These are phyloP conservation scores for Drosophila santomea DNA, from an alignment of 1,140 invertebrate species.

Conservation along the genomic window DNA sequence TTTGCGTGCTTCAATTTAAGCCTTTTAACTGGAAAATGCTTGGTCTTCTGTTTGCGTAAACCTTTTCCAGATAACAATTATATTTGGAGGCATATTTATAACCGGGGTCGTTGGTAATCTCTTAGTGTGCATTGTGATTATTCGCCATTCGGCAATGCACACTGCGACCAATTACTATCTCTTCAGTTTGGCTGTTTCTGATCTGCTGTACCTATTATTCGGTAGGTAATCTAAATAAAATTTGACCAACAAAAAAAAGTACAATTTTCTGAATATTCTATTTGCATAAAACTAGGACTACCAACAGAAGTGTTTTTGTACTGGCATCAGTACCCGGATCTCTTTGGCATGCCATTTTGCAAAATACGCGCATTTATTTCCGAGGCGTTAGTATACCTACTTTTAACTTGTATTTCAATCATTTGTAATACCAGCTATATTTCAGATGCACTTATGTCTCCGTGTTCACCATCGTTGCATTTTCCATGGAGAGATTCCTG, in stretches of 20 bases:
- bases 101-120: conserved; percentile 95
- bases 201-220: conserved; percentile 90
- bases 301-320: conserved; percentile 94
- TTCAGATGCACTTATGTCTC: conserved; percentile 94
- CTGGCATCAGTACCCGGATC: conserved; percentile 98
- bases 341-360: conserved; percentile 92
- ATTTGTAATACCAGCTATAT: neutral
- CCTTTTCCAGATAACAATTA: conserved; percentile 88
- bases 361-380: conserved; percentile 93
- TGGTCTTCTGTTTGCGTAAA: neutral
- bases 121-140: conserved; percentile 95
- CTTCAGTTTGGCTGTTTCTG: conserved; percentile 93
- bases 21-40: no score
- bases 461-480: conserved; percentile 95
- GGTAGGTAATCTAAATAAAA: conserved; percentile 86
- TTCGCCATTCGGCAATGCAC: conserved; percentile 92
- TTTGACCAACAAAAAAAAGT: neutral
- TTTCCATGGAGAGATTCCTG: conserved; percentile 94
- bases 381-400: conserved; percentile 90
- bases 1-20: neutral
- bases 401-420: neutral
- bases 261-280: neutral
- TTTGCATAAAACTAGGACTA: conserved; percentile 87
- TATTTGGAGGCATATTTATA: conserved; percentile 93
- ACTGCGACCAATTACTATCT: conserved; percentile 97